Conservation (phyloP, 2,888 invertebrate species). For the Ichneumon xanthorius region DNA sequence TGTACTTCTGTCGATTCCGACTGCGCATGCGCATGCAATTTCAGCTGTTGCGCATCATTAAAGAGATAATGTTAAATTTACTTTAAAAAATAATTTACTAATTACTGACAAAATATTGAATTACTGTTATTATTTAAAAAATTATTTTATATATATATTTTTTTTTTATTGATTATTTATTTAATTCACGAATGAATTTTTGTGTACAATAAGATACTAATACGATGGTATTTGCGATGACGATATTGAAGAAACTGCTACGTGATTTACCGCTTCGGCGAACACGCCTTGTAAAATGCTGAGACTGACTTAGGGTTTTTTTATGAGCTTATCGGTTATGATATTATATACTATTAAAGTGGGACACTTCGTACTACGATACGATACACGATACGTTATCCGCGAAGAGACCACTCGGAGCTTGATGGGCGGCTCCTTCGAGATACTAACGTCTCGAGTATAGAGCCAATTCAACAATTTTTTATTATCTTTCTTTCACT, state of each 20-base stretch:
- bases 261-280: constrained; percentile 8
- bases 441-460: not conserved
- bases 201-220: not conserved
- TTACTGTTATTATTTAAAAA: not conserved
- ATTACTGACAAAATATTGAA: not conserved
- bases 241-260: constrained; percentile 12
- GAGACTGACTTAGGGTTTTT: constrained; percentile 42
- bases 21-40: not conserved
- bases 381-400: constrained; percentile 23
- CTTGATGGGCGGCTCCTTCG: not conserved
- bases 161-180: no score
- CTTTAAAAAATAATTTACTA: not conserved
- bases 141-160: no score
- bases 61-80: not conserved
- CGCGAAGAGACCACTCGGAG: not conserved
- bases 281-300: constrained; percentile 29
- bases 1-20: not conserved
- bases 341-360: not conserved
- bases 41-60: not conserved
- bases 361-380: not conserved
- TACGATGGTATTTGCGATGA: constrained; percentile 5
- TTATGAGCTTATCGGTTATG: constrained; percentile 7
- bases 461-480: not conserved
- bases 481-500: not conserved
- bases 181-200: not conserved